Percentiles rank a stretch among this genome's conserved stretches.
Evolutionary conservation across 2,888 invertebrate species (phyloP).

Genomic region (Cryptus viduatorius): DNA sequence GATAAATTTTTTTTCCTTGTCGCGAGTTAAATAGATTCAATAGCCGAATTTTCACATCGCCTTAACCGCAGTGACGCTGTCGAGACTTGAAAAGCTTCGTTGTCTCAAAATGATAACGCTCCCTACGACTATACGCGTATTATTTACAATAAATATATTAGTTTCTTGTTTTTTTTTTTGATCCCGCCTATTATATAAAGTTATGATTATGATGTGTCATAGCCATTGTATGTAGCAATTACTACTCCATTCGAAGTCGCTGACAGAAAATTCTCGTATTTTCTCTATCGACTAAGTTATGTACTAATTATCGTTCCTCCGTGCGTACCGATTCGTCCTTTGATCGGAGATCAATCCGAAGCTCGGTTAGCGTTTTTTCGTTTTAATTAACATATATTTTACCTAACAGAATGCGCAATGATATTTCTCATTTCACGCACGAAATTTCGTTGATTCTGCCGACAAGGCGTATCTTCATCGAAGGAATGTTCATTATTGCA

Average conservation of each 20-base stretch:
- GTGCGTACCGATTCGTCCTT: conserved; percentile 46
- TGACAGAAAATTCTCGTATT: conserved; percentile 60
- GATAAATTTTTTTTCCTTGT: background rate
- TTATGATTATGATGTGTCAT: conserved; percentile 83
- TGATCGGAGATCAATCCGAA: conserved; percentile 52
- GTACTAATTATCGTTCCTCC: conserved; percentile 54
- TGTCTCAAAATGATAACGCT: conserved; percentile 66
- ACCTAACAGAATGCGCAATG: conserved; percentile 49
- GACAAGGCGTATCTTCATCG: conserved; percentile 24
- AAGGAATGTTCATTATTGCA: conserved; percentile 64
- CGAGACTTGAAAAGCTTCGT: conserved; percentile 58
- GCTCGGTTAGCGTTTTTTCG: conserved; percentile 46
- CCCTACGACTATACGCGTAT: conserved; percentile 71
- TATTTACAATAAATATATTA: conserved; percentile 80
- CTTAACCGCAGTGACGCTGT: conserved; percentile 3
- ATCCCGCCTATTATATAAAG: conserved; percentile 83
- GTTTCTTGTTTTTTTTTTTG: conserved; percentile 78
- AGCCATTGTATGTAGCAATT: conserved; percentile 76
- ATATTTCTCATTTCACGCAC: background rate
- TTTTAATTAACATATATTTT: conserved; percentile 20
- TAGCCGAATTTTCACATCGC: conserved; percentile 2
- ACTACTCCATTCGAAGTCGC: conserved; percentile 66
- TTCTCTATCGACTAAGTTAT: conserved; percentile 21
- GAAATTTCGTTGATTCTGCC: conserved; percentile 50
- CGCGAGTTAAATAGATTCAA: background rate